Evolutionary conservation across 2,888 invertebrate genomes (phyloP).

Genomic region (Venusia cambrica): DNA sequence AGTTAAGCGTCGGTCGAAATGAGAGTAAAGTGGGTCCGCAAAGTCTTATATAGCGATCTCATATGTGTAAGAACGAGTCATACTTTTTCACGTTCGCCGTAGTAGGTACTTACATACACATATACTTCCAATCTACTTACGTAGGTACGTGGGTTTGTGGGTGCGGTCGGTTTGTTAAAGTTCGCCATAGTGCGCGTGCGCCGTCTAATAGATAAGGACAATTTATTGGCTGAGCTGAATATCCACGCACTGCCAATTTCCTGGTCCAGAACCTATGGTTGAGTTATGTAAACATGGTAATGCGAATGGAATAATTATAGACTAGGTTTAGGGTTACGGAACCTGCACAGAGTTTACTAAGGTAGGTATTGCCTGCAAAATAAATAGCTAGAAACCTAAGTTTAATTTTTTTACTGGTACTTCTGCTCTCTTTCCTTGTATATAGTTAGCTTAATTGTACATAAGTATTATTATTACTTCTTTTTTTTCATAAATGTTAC

Average conservation of each 20-base stretch:
- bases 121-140: constrained; percentile 26
- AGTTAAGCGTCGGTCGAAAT: constrained; percentile 74
- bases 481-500: no score
- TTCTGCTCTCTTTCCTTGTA: no score
- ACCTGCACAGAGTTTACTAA: no score
- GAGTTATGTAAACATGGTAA: constrained; percentile 11
- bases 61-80: constrained; percentile 80
- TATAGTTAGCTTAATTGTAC: no score
- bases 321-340: no score
- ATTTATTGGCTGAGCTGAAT: constrained; percentile 27
- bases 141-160: constrained; percentile 38
- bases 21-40: constrained; percentile 74
- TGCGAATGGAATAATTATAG: constrained; percentile 11
- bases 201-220: constrained; percentile 20
- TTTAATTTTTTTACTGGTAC: no score
- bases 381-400: no score
- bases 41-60: constrained; percentile 77
- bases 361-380: no score
- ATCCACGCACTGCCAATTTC: constrained; percentile 24
- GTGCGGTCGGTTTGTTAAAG: constrained; percentile 58
- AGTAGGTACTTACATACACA: constrained; percentile 26
- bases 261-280: constrained; percentile 18
- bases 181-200: constrained; percentile 32
- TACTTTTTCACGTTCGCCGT: constrained; percentile 76
- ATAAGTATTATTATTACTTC: no score